phyloP scores from a whole-genome alignment of 2,113 vertebrate genomes.

The Orycteropus afer region DNA sequence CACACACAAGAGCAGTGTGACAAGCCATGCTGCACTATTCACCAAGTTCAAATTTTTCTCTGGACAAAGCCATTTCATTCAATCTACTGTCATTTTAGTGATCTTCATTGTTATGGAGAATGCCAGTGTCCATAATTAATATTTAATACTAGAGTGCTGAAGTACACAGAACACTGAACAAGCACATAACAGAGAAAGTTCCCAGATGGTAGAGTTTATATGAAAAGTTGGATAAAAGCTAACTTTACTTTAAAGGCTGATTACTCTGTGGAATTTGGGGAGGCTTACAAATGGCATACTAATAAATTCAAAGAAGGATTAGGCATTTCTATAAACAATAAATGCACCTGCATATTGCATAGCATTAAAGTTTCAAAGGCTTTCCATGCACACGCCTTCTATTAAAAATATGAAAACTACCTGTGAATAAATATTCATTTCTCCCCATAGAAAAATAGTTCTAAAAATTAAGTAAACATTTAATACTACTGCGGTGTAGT shows the following conservation, averaged over 20 bases:
- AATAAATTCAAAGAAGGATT: conserved; percentile 56
- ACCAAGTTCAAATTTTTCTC: background rate
- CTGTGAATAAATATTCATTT: conserved; percentile 28
- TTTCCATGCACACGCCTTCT: background rate
- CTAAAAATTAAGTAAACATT: conserved; percentile 40
- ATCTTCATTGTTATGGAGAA: background rate
- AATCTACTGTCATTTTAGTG: background rate
- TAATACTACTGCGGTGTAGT: background rate
- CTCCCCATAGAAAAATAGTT: conserved; percentile 2
- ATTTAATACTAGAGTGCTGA: background rate
- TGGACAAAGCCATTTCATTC: background rate
- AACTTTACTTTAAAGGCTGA: conserved; percentile 44
- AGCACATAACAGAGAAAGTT: conserved; percentile 31
- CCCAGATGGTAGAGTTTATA: conserved; percentile 52
- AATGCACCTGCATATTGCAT: conserved; percentile 55
- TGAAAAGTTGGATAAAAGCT: conserved; percentile 49
- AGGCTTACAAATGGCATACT: conserved; percentile 49
- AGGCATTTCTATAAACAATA: conserved; percentile 57
- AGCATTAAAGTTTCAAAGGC: conserved; percentile 53
- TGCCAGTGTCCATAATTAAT: background rate
- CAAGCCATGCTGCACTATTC: background rate
- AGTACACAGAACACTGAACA: background rate
- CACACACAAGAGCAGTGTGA: background rate
- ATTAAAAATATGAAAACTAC: conserved; percentile 55
- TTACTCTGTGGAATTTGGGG: conserved; percentile 18